A percentile compares a stretch with the other conserved stretches of the same genome.
These are phyloP conservation scores for Drosophila multiciliata DNA, from an alignment of 2,888 invertebrate species.

Conservation along the genomic window DNA sequence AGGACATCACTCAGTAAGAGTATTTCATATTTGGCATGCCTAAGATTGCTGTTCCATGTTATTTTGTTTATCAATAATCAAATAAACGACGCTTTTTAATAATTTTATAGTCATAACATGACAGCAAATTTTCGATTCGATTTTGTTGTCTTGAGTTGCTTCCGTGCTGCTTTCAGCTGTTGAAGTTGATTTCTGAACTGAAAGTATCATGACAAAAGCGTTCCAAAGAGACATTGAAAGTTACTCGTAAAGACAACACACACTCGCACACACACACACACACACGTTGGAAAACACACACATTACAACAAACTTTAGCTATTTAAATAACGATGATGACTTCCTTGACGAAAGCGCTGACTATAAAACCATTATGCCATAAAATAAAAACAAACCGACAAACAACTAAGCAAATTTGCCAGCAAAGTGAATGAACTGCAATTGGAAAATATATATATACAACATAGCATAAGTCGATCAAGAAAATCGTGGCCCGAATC, in stretches of 20 bases:
- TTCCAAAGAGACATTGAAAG: constrained; percentile 22
- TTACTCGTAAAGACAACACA: constrained; percentile 8
- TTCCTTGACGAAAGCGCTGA: constrained; percentile 43
- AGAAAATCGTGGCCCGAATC: constrained; percentile 8
- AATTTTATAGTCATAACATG: constrained; percentile 60
- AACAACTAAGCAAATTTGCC: constrained; percentile 30
- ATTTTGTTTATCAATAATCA: constrained; percentile 62
- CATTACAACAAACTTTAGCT: constrained; percentile 19
- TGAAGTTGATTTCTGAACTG: constrained; percentile 54
- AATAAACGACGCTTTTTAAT: constrained; percentile 62
- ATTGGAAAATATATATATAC: background rate
- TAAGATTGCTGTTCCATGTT: background rate
- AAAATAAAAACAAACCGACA: constrained; percentile 16
- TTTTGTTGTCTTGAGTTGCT: constrained; percentile 40
- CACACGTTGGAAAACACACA: background rate
- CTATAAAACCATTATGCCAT: constrained; percentile 15
- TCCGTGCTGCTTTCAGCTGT: constrained; percentile 48
- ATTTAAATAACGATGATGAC: constrained; percentile 47
- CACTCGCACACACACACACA: background rate
- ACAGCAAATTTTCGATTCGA: constrained; percentile 51
- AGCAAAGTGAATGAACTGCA: constrained; percentile 45
- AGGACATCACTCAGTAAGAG: background rate
- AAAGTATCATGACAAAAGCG: constrained; percentile 60
- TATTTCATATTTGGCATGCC: background rate
- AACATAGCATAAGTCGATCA: constrained; percentile 5